Evolutionary conservation across 2,113 vertebrate species (phyloP), one percentile per base, ranked within the genome.

Genomic region (Callospermophilus lateralis): DNA sequence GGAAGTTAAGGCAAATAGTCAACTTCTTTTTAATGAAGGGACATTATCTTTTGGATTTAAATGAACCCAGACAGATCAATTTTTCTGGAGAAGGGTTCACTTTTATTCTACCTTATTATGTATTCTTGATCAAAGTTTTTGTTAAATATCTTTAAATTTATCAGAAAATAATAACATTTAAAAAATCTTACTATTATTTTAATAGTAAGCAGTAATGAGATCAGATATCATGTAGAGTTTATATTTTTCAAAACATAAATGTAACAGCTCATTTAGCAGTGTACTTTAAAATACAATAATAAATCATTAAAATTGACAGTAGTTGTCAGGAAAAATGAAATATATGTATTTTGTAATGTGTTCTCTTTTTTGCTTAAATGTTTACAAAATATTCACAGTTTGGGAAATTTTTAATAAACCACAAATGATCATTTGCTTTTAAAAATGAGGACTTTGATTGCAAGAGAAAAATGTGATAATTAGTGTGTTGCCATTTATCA

Each of bases 251-350:
- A 92, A 96, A 79, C 32, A 95, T n/a, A 90, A 95, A 76, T 89
- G 53, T 32, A 95, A 93, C 42, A 97, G 78, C 42, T 96, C 78
- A 96, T 95, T 90, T 96, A 96, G 37, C 77, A 96, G 19, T 90
- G 51, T 89, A 34, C 15, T 96, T 93, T 95, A 83, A 89, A 97
- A 93, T 93, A 26, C 11, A 73, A 90, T 95, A 34, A 58, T 96
- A 95, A 90, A 79, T 96, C 72, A 97, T 93, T 92, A 86, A 97
- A 97, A 96, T 20, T 95, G 32, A 97, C 17, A 78, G 85, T 6
- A 68, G 74, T 65, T 93, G 72, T 90, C 88, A 97, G 7, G 26
- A 77, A 89, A 95, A 89, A 88, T 94, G 8, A 92, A 87, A 89
- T 81, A 96, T 89, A 7, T 51, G 7, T 53, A 68, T 93, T 97